phyloP scores from a whole-genome alignment of 2,113 vertebrate genomes.

The Tragelaphus imberbis region DNA sequence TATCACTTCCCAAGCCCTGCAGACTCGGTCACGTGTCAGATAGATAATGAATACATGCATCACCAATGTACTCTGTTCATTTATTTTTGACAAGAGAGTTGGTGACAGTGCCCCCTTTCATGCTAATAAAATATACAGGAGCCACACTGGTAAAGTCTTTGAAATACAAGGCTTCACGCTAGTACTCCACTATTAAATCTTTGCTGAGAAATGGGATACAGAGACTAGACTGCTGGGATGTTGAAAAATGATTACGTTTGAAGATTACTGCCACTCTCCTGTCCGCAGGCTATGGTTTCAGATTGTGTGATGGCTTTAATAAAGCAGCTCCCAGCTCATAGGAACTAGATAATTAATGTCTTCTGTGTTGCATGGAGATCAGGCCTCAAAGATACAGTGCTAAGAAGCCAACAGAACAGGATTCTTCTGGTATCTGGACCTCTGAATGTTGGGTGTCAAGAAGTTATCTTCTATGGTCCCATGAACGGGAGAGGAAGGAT shows the following conservation, averaged over 20 bases:
- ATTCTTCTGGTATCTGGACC: not conserved
- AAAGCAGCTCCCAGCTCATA: not conserved
- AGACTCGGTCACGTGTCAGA: constrained; percentile 17
- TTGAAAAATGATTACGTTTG: constrained; percentile 18
- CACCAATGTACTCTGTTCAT: constrained; percentile 14
- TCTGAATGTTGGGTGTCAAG: not conserved
- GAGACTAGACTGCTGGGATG: constrained; percentile 48
- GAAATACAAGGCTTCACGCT: constrained; percentile 26
- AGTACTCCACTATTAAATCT: constrained; percentile 23
- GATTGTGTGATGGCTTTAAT: not conserved
- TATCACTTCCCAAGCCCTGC: constrained; percentile 23
- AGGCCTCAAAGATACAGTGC: not conserved
- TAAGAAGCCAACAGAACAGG: not conserved
- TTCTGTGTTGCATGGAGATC: not conserved
- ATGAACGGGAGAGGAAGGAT: not conserved
- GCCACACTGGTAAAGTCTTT: constrained; percentile 47
- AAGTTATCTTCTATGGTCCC: not conserved
- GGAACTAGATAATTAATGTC: constrained; percentile 12
- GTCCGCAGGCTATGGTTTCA: not conserved
- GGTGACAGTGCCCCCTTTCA: constrained; percentile 29
- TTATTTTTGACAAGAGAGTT: constrained; percentile 50
- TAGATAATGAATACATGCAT: constrained; percentile 51
- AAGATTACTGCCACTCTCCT: constrained; percentile 6
- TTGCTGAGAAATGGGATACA: constrained; percentile 35
- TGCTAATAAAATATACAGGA: constrained; percentile 63